These are phyloP conservation scores for Siniperca knerii DNA, from an alignment of 2,113 vertebrate species.

Conservation along the genomic window DNA sequence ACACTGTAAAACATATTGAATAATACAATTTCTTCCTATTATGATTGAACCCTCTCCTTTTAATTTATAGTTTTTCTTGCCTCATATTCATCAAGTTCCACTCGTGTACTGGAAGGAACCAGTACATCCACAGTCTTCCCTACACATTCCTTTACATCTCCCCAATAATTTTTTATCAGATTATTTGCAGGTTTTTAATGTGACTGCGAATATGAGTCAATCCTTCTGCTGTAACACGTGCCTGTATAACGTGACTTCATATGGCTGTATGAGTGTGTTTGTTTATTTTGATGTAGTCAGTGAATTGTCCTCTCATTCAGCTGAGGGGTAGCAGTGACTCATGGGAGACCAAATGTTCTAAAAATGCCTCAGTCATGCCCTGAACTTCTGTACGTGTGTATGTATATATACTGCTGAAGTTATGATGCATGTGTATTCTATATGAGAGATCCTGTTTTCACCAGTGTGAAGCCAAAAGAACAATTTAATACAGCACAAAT, in stretches of 20 bases:
- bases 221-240: constrained; percentile 2
- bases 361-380: constrained; percentile 11
- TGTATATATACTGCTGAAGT: too few relatives aligned
- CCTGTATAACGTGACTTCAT: constrained; percentile 28
- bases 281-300: constrained; percentile 26
- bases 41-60: background rate
- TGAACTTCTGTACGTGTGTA: background rate
- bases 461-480: background rate
- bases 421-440: background rate
- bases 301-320: constrained; percentile 41
- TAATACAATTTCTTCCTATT: background rate
- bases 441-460: background rate
- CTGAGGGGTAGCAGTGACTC: constrained; percentile 53
- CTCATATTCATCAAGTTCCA: background rate
- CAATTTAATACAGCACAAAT: background rate
- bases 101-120: background rate
- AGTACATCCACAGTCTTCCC: background rate
- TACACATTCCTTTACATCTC: background rate
- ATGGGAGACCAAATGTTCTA: constrained; percentile 29
- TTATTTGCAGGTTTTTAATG: constrained; percentile 1
- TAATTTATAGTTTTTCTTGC: too few relatives aligned
- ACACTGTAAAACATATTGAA: background rate
- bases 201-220: background rate
- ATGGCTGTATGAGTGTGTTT: constrained; percentile 15
- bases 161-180: background rate